These are phyloP conservation scores for Chalcis sispes DNA, from an alignment of 2,888 invertebrate genomes.

Conservation along the genomic window DNA sequence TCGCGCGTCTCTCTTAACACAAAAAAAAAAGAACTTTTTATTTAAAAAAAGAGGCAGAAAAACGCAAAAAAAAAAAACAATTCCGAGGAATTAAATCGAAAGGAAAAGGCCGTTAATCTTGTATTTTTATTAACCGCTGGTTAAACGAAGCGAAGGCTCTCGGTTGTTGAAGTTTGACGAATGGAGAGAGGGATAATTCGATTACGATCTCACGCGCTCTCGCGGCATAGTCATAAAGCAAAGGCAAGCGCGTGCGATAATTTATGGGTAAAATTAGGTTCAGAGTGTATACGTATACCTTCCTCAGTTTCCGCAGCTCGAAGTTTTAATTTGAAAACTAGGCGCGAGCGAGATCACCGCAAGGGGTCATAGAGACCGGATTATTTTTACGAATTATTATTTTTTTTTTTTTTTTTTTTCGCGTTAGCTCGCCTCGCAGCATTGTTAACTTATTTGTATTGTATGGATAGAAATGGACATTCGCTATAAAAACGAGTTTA, in stretches of 20 bases:
- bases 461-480: too few relatives aligned
- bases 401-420: neutral
- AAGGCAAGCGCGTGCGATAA: neutral
- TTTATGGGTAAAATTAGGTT: conserved; percentile 22
- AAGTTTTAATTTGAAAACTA: conserved; percentile 41
- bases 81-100: too few relatives aligned
- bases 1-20: too few relatives aligned
- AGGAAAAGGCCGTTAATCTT: too few relatives aligned
- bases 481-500: too few relatives aligned
- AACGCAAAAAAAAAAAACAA: too few relatives aligned
- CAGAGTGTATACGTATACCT: neutral
- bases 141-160: too few relatives aligned
- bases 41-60: too few relatives aligned
- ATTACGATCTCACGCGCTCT: neutral
- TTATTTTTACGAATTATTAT: neutral
- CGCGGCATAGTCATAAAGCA: neutral
- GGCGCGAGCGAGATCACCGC: neutral
- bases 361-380: neutral
- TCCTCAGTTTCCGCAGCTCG: neutral
- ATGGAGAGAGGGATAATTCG: conserved; percentile 19
- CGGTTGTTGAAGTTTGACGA: neutral
- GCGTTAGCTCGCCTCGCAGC: neutral
- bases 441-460: too few relatives aligned
- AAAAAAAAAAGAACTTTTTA: too few relatives aligned
- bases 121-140: too few relatives aligned